These are phyloP conservation scores for Enteromius fasciolatus DNA, from an alignment of 2,797 vertebrate genomes.

Conservation along the genomic window DNA sequence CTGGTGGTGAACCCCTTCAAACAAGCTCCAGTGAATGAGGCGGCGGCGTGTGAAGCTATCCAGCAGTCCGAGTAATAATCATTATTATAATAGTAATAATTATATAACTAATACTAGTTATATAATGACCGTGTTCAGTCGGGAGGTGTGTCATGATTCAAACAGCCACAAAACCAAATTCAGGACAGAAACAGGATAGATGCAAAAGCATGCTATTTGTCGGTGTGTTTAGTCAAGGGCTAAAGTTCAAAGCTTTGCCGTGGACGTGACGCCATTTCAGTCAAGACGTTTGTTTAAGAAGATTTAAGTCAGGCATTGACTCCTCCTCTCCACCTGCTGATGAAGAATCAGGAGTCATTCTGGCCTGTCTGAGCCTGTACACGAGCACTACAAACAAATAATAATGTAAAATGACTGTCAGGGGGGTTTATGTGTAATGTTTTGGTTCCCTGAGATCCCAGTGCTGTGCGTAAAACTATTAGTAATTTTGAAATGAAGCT, in stretches of 20 bases:
- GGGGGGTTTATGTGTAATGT: not conserved
- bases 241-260: constrained; percentile 48
- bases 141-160: constrained; percentile 8
- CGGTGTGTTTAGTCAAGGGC: constrained; percentile 29
- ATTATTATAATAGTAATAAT: not conserved
- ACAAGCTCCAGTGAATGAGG: not conserved
- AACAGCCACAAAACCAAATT: not conserved
- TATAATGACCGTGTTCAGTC: constrained; percentile 9
- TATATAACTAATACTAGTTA: constrained; percentile 11
- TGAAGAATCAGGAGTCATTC: not conserved
- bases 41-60: not conserved
- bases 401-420: not conserved
- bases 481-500: not conserved
- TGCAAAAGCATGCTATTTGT: not conserved
- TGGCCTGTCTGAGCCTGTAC: constrained; percentile 17
- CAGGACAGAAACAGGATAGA: not conserved
- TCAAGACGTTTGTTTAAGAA: constrained; percentile 24
- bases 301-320: constrained; percentile 18
- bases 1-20: not conserved
- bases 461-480: not conserved
- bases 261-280: constrained; percentile 49
- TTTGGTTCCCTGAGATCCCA: not conserved
- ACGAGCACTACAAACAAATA: not conserved
- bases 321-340: constrained; percentile 44
- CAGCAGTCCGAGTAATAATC: not conserved